Evolutionary conservation across 2,888 invertebrate species (phyloP), one percentile per base, ranked within the genome.

Genomic region (Pegoplata infirma): DNA sequence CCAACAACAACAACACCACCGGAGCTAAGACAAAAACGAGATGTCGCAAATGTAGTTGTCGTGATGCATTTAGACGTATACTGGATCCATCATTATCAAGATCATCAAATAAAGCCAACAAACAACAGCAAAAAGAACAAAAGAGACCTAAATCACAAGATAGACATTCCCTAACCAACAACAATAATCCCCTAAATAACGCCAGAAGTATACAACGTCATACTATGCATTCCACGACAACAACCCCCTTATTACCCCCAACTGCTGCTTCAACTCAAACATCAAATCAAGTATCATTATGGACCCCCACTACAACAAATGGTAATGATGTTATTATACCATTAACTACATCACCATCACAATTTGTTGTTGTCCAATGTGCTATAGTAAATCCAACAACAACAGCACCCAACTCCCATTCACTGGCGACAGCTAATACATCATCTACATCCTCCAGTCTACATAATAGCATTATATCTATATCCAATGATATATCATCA

Each of bases 1-100:
- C n/a, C n/a, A n/a, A n/a, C n/a, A n/a, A n/a, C n/a, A n/a, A n/a
- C 36, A 64, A 23, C 12, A 25, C 14, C 2, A 63, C 68, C 36
- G 75, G 68, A 49, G 72, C 68, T 12, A 76, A 76, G 58, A 36
- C 76, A 3, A 80, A 80, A 66, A 76, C 88, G 74, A 83, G 86
- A 5, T 88, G 87, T 80, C 87, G 88, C 80, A 87, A 86, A 76
- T 87, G 88, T 76, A 87, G 85, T 40, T 88, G 85, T 56, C 85
- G 85, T 3, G 88, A 88, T 80, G 86, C 84, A 4, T 55, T 85
- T 7, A 83, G 83, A 14, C 84, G 84, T 25, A 86, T 85, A 64
- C 77, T 87, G 67, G 85, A 85, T 73, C 81, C 80, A 5, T 81
- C 82, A 16, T 51, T 73, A 5, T 69, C 82, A 19, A 66, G 76